These are phyloP conservation scores for Trachymyrmex cornetzi DNA, from an alignment of 1,140 invertebrate genomes.

Conservation along the genomic window DNA sequence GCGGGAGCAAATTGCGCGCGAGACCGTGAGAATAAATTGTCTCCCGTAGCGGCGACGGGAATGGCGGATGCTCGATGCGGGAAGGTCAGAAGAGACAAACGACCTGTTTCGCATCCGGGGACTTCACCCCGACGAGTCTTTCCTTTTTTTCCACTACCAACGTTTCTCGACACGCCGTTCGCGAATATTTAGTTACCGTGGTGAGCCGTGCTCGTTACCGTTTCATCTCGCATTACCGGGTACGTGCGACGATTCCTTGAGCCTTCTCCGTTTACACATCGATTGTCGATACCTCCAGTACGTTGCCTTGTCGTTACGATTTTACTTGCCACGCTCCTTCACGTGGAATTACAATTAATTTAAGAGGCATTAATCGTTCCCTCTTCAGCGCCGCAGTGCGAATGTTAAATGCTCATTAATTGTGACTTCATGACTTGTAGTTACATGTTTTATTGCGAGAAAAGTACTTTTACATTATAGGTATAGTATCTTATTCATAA, in stretches of 20 bases:
- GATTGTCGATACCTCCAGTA: constrained; percentile 66
- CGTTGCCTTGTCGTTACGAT: constrained; percentile 46
- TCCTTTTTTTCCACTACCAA: neutral
- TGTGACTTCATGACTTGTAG: constrained; percentile 8
- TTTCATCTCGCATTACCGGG: constrained; percentile 71
- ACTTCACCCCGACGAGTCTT: neutral
- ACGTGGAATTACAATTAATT: constrained; percentile 47
- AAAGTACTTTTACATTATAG: constrained; percentile 8
- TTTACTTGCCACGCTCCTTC: constrained; percentile 10
- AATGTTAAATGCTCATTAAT: constrained; percentile 13
- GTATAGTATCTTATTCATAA: neutral
- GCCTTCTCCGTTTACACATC: constrained; percentile 46
- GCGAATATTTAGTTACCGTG: constrained; percentile 77
- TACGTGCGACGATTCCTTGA: constrained; percentile 77
- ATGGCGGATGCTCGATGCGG: constrained; percentile 30
- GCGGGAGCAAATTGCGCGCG: constrained; percentile 71
- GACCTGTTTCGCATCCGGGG: constrained; percentile 43
- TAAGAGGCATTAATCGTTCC: constrained; percentile 53
- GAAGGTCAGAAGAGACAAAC: constrained; percentile 6
- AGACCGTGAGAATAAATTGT: constrained; percentile 77
- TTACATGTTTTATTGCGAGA: constrained; percentile 34
- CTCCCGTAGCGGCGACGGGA: constrained; percentile 56
- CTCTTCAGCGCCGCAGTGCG: constrained; percentile 19
- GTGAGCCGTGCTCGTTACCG: constrained; percentile 71
- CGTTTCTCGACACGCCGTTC: constrained; percentile 43